A percentile compares a stretch with the other conserved stretches of the same genome.
Evolutionary conservation across 2,888 invertebrate species (phyloP).

Genomic region (Ophioninae sp.): DNA sequence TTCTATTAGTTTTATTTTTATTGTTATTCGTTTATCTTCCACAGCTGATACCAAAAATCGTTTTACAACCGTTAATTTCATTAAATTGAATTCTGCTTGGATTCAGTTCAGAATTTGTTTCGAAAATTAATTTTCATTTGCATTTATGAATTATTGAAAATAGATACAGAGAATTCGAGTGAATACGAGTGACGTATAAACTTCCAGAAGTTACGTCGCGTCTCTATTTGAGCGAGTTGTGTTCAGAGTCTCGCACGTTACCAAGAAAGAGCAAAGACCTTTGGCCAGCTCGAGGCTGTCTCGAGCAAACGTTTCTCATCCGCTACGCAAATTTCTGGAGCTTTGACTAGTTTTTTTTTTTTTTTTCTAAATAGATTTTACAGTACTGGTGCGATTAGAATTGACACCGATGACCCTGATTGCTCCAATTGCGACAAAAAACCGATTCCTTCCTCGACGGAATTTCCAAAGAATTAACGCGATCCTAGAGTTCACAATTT

Average conservation of each 20-base stretch:
- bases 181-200: too few relatives aligned
- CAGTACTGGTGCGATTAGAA: background rate
- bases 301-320: conserved; percentile 3
- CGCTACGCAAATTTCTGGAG: conserved; percentile 19
- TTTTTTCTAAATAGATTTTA: background rate
- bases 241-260: background rate
- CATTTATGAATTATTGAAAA: too few relatives aligned
- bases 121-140: too few relatives aligned
- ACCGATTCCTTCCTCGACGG: background rate
- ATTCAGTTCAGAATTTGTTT: too few relatives aligned
- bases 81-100: too few relatives aligned
- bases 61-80: background rate
- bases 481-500: background rate
- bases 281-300: conserved; percentile 1
- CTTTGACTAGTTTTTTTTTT: background rate
- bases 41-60: background rate
- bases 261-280: conserved; percentile 32
- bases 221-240: background rate
- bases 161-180: too few relatives aligned
- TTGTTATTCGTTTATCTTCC: background rate
- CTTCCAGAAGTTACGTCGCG: background rate
- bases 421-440: conserved; percentile 7
- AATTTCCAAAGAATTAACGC: background rate
- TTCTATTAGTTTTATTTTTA: background rate
- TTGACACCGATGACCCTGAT: conserved; percentile 9